Evolutionary conservation across 2,888 invertebrate genomes (phyloP).

Genomic region (Himalopsyche anomala): DNA sequence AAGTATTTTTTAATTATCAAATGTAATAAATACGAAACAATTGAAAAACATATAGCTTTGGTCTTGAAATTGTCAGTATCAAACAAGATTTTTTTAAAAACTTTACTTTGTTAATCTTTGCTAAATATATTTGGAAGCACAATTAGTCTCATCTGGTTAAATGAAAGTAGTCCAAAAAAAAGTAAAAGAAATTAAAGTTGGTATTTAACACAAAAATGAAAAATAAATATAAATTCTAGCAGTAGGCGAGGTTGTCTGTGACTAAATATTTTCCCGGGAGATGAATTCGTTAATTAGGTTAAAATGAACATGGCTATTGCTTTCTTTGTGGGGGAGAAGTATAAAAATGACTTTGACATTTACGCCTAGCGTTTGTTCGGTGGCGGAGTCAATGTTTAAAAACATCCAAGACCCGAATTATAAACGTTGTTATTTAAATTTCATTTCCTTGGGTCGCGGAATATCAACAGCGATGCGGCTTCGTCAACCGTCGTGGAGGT

Average conservation of each 20-base stretch:
- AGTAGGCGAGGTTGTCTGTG: background rate
- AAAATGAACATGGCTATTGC: constrained; percentile 17
- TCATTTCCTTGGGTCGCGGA: constrained; percentile 40
- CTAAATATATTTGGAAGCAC: no score
- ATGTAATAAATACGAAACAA: no score
- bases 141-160: no score
- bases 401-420: constrained; percentile 45
- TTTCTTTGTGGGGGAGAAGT: background rate
- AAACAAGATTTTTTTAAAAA: no score
- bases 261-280: background rate
- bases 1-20: no score
- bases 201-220: no score
- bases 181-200: no score
- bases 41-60: no score
- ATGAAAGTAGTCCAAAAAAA: no score
- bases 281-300: constrained; percentile 8
- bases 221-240: no score
- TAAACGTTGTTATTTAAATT: constrained; percentile 36
- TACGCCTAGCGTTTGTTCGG: constrained; percentile 9
- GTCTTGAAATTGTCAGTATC: no score
- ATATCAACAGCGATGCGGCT: constrained; percentile 42
- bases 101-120: no score
- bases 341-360: constrained; percentile 43
- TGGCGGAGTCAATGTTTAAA: constrained; percentile 39
- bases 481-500: constrained; percentile 28